phyloP scores from a whole-genome alignment of 2,113 vertebrate species.

The Delphinus delphis region DNA sequence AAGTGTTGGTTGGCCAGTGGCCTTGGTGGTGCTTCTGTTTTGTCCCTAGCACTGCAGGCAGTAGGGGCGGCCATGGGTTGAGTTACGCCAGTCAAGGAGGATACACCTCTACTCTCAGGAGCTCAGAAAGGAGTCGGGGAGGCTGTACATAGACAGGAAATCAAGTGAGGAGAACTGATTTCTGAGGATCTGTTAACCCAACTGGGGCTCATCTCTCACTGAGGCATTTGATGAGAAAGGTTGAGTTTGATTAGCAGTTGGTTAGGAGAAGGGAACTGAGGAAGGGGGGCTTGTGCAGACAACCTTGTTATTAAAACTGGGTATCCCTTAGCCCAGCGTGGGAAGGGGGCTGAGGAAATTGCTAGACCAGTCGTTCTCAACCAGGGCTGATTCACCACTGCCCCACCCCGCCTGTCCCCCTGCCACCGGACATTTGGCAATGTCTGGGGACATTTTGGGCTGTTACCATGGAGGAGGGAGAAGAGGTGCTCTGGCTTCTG shows the following conservation, averaged over 20 bases:
- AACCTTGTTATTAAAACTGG: background rate
- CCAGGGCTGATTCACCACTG: background rate
- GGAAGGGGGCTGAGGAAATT: too few relatives aligned
- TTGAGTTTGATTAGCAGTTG: background rate
- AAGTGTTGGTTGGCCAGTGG: background rate
- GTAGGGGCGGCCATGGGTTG: rapidly evolving
- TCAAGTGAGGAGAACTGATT: background rate
- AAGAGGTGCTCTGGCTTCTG: background rate
- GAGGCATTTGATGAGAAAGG: background rate
- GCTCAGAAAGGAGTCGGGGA: background rate
- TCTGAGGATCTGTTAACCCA: background rate
- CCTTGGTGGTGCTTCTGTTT: background rate
- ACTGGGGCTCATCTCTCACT: background rate
- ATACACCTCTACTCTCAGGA: too few relatives aligned
- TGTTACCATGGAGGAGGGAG: background rate
- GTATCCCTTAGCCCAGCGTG: background rate
- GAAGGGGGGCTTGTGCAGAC: background rate
- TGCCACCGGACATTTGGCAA: background rate
- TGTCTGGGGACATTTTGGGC: background rate
- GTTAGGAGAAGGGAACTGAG: background rate
- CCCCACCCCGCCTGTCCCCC: rapidly evolving
- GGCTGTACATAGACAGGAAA: background rate
- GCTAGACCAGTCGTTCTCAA: background rate
- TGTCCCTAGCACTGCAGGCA: too few relatives aligned
- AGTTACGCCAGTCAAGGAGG: background rate